Evolutionary conservation across 2,797 vertebrate species (phyloP).

Genomic region (Melanotaenia trifasciata): DNA sequence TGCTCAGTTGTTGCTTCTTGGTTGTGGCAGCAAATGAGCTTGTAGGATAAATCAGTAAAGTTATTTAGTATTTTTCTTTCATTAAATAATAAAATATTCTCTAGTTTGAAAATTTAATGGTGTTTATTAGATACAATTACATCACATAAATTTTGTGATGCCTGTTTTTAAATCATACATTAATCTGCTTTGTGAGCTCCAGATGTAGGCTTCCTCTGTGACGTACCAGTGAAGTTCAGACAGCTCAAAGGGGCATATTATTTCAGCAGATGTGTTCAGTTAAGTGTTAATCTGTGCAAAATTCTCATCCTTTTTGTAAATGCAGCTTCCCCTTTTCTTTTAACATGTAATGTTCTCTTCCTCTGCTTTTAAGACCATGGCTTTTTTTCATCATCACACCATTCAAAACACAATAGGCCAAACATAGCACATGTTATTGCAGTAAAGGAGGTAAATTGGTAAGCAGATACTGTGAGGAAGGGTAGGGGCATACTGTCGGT

Average conservation of each 20-base stretch:
- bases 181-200: not conserved
- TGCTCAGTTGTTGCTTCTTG: not conserved
- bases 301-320: constrained; percentile 21
- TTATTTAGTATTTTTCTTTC: not conserved
- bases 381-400: constrained; percentile 52
- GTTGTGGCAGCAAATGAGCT: not conserved
- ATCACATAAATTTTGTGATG: not conserved
- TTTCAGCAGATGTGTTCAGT: not conserved
- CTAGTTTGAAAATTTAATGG: not conserved
- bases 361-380: constrained; percentile 21
- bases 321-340: constrained; percentile 43
- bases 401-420: constrained; percentile 68
- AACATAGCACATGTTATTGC: constrained; percentile 68
- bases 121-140: not conserved
- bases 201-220: not conserved
- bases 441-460: constrained; percentile 30
- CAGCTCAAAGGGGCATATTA: not conserved
- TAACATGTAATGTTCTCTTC: constrained; percentile 21
- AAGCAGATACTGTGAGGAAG: constrained; percentile 16
- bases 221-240: not conserved
- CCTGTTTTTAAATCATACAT: not conserved
- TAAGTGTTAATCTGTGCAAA: not conserved
- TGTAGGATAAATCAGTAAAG: not conserved
- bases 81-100: not conserved
- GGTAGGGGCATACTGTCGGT: constrained; percentile 15